Percentiles rank a stretch among this genome's conserved stretches.
These are phyloP conservation scores for Sinocyclocheilus grahami DNA, from an alignment of 2,113 vertebrate species.

Conservation along the genomic window DNA sequence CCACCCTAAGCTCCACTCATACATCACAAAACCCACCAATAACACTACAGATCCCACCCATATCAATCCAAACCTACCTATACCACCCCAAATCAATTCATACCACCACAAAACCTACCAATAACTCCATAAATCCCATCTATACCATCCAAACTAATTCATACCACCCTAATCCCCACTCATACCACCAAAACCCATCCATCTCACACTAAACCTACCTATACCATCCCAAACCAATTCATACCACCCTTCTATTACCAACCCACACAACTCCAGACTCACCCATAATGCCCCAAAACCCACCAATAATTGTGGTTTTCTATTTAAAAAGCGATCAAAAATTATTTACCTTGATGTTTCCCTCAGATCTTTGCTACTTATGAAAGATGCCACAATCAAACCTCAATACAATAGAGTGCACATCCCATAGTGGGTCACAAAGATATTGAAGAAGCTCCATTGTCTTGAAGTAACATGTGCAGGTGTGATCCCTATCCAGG, in stretches of 20 bases:
- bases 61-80: no score
- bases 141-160: no score
- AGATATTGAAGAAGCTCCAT: neutral
- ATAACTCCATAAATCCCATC: neutral
- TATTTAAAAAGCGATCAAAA: neutral
- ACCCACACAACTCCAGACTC: neutral
- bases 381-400: neutral
- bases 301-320: neutral
- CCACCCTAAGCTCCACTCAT: neutral
- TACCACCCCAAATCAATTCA: no score
- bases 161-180: no score
- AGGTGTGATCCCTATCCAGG: constrained; percentile 35
- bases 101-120: no score
- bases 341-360: neutral
- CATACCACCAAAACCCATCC: no score
- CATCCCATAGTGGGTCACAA: neutral
- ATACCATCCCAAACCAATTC: neutral
- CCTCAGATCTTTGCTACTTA: neutral
- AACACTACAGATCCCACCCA: no score
- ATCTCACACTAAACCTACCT: no score
- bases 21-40: neutral
- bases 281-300: neutral
- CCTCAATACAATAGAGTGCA: neutral
- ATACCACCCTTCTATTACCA: neutral
- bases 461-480: neutral